Evolutionary conservation across 2,113 vertebrate genomes (phyloP).

Genomic region (Oenanthe melanoleuca): DNA sequence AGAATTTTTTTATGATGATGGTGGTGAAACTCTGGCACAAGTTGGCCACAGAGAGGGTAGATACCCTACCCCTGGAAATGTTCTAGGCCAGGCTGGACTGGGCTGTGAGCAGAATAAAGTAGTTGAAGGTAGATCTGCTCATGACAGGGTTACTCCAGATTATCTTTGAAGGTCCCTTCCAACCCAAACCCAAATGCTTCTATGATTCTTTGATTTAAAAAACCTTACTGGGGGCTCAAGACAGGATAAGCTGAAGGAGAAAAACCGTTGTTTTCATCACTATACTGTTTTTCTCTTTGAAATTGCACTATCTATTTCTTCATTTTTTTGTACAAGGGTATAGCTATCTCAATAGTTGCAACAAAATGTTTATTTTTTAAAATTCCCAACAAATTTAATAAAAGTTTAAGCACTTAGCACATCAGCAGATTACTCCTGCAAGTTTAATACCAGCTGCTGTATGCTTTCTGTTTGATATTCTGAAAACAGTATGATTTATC

Average conservation of each 20-base stretch:
- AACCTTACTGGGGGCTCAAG: neutral
- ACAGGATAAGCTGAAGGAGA: neutral
- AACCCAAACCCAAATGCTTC: neutral
- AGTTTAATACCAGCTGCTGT: neutral
- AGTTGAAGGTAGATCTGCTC: neutral
- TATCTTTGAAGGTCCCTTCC: neutral
- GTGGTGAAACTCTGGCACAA: neutral
- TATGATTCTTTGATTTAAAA: neutral
- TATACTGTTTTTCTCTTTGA: neutral
- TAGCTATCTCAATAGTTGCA: neutral
- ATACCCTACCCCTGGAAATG: rapidly evolving
- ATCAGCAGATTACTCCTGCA: neutral
- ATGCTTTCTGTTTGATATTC: neutral
- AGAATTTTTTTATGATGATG: neutral
- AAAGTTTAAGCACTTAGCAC: neutral
- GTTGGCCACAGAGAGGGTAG: neutral
- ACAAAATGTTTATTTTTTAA: neutral
- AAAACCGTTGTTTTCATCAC: neutral
- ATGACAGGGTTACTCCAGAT: neutral
- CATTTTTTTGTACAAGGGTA: neutral
- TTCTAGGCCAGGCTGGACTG: neutral
- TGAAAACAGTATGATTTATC: constrained; percentile 38
- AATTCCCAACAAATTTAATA: neutral
- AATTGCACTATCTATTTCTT: neutral
- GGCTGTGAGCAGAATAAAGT: neutral